Percentiles rank a stretch among this genome's conserved stretches.
Evolutionary conservation across 2,888 invertebrate genomes (phyloP).

Genomic region (Phorcus lineatus): DNA sequence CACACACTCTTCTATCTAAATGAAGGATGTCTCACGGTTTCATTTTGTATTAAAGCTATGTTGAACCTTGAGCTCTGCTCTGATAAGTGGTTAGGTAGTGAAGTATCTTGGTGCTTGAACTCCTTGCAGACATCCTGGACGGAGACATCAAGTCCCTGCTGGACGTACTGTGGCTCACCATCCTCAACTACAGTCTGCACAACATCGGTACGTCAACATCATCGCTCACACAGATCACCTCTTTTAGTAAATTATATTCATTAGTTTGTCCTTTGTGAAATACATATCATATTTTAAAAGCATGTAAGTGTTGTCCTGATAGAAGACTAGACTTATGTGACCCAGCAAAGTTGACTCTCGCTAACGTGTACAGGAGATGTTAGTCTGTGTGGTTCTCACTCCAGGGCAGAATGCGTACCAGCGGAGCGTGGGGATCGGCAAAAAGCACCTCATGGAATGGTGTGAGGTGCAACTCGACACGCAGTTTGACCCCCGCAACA

Average conservation of each 20-base stretch:
- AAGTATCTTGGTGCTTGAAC: too few relatives aligned
- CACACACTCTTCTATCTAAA: neutral
- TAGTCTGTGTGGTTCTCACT: neutral
- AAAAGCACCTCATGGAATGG: constrained; percentile 68
- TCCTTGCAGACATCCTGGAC: constrained; percentile 63
- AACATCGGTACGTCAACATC: constrained; percentile 59
- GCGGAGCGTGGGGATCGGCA: constrained; percentile 65
- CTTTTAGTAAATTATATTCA: neutral
- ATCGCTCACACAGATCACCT: neutral
- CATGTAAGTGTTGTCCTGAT: too few relatives aligned
- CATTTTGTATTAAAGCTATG: neutral
- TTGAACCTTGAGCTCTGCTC: neutral
- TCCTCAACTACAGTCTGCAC: constrained; percentile 68
- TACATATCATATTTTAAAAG: neutral
- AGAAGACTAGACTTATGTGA: too few relatives aligned
- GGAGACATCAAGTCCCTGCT: constrained; percentile 69
- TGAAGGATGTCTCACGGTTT: neutral
- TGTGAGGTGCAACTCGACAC: constrained; percentile 58
- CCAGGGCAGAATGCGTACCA: constrained; percentile 60
- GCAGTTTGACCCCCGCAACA: constrained; percentile 60
- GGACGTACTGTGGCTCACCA: constrained; percentile 69
- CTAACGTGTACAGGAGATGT: too few relatives aligned
- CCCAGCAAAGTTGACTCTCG: too few relatives aligned
- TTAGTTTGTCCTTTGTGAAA: neutral
- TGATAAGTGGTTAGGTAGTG: neutral